These are phyloP conservation scores for Sterna hirundo DNA, from an alignment of 2,113 vertebrate species.

Conservation along the genomic window DNA sequence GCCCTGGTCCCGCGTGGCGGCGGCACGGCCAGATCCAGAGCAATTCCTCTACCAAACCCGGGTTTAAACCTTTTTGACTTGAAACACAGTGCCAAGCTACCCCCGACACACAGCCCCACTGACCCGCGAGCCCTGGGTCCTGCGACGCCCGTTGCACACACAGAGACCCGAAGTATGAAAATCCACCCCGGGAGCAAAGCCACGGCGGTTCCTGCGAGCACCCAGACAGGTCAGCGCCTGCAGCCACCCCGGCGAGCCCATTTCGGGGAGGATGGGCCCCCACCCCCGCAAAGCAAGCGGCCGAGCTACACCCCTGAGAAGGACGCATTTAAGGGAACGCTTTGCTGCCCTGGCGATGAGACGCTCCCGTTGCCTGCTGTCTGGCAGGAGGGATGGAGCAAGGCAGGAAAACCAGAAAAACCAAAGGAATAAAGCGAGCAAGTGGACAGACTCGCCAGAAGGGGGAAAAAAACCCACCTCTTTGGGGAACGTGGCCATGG, in stretches of 20 bases:
- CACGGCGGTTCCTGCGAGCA: fast-evolving
- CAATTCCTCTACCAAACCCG: background rate
- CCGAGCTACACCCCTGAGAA: background rate
- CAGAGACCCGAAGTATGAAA: background rate
- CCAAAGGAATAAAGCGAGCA: background rate
- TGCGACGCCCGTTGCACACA: fast-evolving
- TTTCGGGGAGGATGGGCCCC: background rate
- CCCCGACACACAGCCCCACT: fast-evolving
- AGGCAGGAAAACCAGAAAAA: background rate
- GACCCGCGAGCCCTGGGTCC: fast-evolving
- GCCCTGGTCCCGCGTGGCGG: fast-evolving
- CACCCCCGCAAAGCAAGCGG: fast-evolving
- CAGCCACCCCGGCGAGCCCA: fast-evolving
- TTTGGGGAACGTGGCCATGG: background rate
- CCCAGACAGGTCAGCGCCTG: fast-evolving
- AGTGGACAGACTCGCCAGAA: background rate
- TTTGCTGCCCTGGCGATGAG: fast-evolving
- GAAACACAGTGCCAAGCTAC: fast-evolving
- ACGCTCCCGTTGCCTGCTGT: too few species aligned
- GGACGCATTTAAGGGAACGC: background rate
- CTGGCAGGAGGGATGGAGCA: background rate
- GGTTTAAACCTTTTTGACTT: background rate
- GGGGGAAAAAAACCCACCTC: fast-evolving
- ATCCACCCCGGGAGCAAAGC: background rate
- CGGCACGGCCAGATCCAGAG: background rate